Percentiles rank a stretch among this genome's conserved stretches.
Evolutionary conservation across 2,797 vertebrate genomes (phyloP).

Genomic region (Orestias chungarensis): DNA sequence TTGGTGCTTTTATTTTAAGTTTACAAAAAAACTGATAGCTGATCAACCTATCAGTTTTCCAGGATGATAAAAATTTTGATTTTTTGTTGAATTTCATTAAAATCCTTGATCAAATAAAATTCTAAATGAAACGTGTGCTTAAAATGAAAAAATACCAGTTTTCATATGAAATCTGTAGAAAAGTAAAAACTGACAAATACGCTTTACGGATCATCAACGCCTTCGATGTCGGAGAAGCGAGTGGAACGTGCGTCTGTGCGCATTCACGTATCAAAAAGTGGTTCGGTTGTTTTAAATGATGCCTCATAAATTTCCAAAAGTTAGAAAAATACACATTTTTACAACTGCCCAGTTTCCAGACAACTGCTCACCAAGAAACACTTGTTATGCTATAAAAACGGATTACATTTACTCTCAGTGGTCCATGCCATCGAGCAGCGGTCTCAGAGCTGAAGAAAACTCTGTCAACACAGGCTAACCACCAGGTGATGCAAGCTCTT

Average conservation of each 20-base stretch:
- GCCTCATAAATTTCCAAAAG: slow-evolving; percentile 54
- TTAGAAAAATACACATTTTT: slow-evolving; percentile 75
- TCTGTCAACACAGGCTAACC: slow-evolving; percentile 16
- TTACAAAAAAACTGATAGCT: not conserved
- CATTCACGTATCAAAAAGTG: slow-evolving; percentile 14
- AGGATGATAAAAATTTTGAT: not conserved
- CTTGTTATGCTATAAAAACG: slow-evolving; percentile 39
- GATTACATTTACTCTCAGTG: slow-evolving; percentile 41
- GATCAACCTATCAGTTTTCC: not conserved
- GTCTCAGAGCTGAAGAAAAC: slow-evolving; percentile 44
- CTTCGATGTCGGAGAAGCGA: slow-evolving; percentile 35
- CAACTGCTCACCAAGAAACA: slow-evolving; percentile 34
- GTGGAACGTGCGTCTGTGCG: slow-evolving; percentile 31
- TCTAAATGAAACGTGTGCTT: not conserved
- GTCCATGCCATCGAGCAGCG: slow-evolving; percentile 63
- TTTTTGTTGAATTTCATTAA: too few relatives aligned
- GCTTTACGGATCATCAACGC: slow-evolving; percentile 47
- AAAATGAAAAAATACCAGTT: slow-evolving; percentile 40
- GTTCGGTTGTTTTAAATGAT: slow-evolving; percentile 53
- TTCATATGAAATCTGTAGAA: slow-evolving; percentile 67
- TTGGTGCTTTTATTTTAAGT: not conserved
- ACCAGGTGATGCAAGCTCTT: slow-evolving; percentile 41
- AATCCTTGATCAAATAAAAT: too few relatives aligned
- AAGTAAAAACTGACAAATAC: slow-evolving; percentile 66
- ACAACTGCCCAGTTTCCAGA: slow-evolving; percentile 41